Evolutionary conservation across 1,140 invertebrate genomes (phyloP).

Genomic region (Drosophila setifemur): DNA sequence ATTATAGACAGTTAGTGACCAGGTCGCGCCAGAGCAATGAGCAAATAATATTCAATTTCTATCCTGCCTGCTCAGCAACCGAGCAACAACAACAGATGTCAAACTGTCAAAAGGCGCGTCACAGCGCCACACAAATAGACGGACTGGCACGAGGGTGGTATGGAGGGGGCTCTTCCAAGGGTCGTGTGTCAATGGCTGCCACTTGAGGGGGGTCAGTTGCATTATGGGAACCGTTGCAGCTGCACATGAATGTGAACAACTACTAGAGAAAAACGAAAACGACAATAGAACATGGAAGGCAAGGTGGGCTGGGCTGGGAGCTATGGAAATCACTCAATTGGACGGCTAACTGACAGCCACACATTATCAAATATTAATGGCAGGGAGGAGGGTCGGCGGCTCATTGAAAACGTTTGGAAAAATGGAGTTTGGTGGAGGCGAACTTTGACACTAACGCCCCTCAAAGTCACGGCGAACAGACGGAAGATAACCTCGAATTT

Average conservation of each 20-base stretch:
- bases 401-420: slow-evolving; percentile 69
- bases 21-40: slow-evolving; percentile 30
- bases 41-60: slow-evolving; percentile 75
- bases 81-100: slow-evolving; percentile 51
- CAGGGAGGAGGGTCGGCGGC: slow-evolving; percentile 12
- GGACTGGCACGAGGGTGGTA: background rate
- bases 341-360: slow-evolving; percentile 72
- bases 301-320: slow-evolving; percentile 1
- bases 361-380: slow-evolving; percentile 79
- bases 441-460: slow-evolving; percentile 74
- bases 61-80: slow-evolving; percentile 31
- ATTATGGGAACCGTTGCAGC: slow-evolving; percentile 59
- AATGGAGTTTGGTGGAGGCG: slow-evolving; percentile 6
- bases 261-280: slow-evolving; percentile 37
- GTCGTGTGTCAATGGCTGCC: slow-evolving; percentile 48
- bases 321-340: slow-evolving; percentile 75
- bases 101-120: slow-evolving; percentile 48
- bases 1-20: no score
- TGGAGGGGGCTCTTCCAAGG: background rate
- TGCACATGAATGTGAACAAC: slow-evolving; percentile 55
- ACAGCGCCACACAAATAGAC: slow-evolving; percentile 41
- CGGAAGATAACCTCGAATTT: slow-evolving; percentile 17
- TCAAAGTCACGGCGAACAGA: slow-evolving; percentile 36
- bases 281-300: slow-evolving; percentile 38
- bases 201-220: slow-evolving; percentile 35